These are phyloP conservation scores for Xylocopa sonorina DNA, from an alignment of 1,140 invertebrate genomes.

Conservation along the genomic window DNA sequence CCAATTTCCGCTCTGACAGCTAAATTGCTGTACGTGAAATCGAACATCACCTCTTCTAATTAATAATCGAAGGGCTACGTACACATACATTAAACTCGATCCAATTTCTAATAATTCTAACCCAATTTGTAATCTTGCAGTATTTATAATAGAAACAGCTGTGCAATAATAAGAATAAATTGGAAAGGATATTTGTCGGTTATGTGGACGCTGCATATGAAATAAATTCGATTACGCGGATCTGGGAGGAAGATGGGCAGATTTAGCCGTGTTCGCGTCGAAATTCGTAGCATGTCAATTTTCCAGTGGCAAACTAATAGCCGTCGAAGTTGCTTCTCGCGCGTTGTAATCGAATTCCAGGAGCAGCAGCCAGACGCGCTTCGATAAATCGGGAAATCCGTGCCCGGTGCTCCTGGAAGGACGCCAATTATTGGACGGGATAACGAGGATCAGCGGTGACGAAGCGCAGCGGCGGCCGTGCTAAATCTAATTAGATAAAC, in stretches of 20 bases:
- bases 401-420: slow-evolving; percentile 57
- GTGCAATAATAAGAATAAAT: too few relatives aligned
- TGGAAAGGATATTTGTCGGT: too few relatives aligned
- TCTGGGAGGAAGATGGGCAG: not conserved
- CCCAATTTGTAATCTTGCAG: too few relatives aligned
- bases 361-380: slow-evolving; percentile 52
- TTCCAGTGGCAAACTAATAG: slow-evolving; percentile 46
- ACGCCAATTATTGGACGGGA: slow-evolving; percentile 61
- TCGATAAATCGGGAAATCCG: slow-evolving; percentile 62
- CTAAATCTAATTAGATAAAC: slow-evolving; percentile 66
- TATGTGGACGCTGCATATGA: too few relatives aligned
- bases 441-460: slow-evolving; percentile 66
- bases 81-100: too few relatives aligned
- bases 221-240: not conserved
- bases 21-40: too few relatives aligned
- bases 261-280: not conserved
- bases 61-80: too few relatives aligned
- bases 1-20: too few relatives aligned
- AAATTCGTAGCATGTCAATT: slow-evolving; percentile 33
- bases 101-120: too few relatives aligned
- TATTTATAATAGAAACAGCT: too few relatives aligned
- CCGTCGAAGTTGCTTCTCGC: slow-evolving; percentile 53
- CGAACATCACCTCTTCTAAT: too few relatives aligned
- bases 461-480: slow-evolving; percentile 44
- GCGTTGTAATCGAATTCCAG: slow-evolving; percentile 56